Evolutionary conservation across 2,797 vertebrate genomes (phyloP), one percentile per base, ranked within the genome.

Genomic region (Florisuga fusca): DNA sequence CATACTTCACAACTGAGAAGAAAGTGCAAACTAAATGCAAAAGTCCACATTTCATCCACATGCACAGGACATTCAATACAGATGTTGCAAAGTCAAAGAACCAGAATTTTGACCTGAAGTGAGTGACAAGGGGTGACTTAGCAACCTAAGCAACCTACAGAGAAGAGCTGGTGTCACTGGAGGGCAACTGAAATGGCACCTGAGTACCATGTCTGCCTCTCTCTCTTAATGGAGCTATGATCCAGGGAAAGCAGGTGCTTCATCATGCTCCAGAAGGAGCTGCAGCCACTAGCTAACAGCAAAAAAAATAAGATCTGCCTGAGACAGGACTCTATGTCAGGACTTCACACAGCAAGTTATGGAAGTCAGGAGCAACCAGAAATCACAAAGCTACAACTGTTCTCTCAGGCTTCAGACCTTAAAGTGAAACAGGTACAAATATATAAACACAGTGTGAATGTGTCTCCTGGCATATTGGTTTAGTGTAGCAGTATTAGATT

Each of bases 181-280:
- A 45, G 15, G 19, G 14, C 51, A 58, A 33, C 26, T 43, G 36
- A 67, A 11, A 36, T 27, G 9, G 38, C 43, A 51, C 25, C 14
- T 50, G 48, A 36, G 41, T n/a, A 25, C 31, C 46, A 46, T 36
- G 36, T 41, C 51, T 43, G 48, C 26, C 17, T 12, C 62, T 53
- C 46, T 34, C 51, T 31, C 45, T 85, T 72, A 54, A 75, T 9
- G 41, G n/a, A 54, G 33, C 50, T 21, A 63, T 0, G 0, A 17
- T 27, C 31, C 26, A 76, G 43, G 29, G 29, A 4, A 57, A 58
- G 15, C 48, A 61, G 59, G 76, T 5, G 5, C 31, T 68, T 16
- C 43, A 5, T 26, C 3, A 33, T 0, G 0, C 29, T 80, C 54
- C 5, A 1, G 3, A 8, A 77, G 43, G 26, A 53, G 33, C 43